A percentile compares a stretch with the other conserved stretches of the same genome.
Evolutionary conservation across 2,888 invertebrate species (phyloP).

Genomic region (Enoplolaimus lenunculus): DNA sequence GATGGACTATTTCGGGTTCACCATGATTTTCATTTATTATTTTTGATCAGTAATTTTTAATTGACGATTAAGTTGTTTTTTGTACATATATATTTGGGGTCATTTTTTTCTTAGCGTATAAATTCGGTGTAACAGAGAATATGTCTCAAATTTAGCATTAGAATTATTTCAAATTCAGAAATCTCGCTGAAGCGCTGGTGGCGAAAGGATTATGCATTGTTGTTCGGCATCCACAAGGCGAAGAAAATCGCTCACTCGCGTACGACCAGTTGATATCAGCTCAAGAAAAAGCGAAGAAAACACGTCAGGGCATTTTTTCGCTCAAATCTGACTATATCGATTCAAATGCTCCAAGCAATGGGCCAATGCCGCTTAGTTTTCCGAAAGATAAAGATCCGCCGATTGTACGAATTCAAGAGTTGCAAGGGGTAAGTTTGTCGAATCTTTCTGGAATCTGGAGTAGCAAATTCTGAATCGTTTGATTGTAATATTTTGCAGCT

Average conservation of each 20-base stretch:
- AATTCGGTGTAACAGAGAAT: too few species aligned
- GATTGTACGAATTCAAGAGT: constrained; percentile 29
- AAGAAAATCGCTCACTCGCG: constrained; percentile 57
- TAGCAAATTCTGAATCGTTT: too few species aligned
- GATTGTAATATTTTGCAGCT: too few species aligned
- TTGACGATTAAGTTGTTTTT: too few species aligned
- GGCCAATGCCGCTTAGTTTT: not conserved
- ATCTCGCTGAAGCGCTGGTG: constrained; percentile 82
- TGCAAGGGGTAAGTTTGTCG: constrained; percentile 24
- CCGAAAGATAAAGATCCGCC: constrained; percentile 14
- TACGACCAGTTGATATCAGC: constrained; percentile 84
- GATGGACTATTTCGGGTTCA: too few species aligned
- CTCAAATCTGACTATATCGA: not conserved
- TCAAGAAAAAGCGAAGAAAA: constrained; percentile 78
- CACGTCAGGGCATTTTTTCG: constrained; percentile 59
- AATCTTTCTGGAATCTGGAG: not conserved
- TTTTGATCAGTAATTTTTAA: too few species aligned
- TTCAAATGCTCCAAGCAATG: not conserved
- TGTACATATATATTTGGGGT: too few species aligned
- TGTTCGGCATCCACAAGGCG: constrained; percentile 80
- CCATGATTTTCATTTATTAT: too few species aligned
- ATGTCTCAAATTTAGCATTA: too few species aligned
- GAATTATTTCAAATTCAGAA: too few species aligned
- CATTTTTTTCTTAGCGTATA: too few species aligned
- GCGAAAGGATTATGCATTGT: constrained; percentile 80